A percentile compares a stretch with the other conserved stretches of the same genome.
These are phyloP conservation scores for Pteruthius melanotis DNA, from an alignment of 2,113 vertebrate species.

Conservation along the genomic window DNA sequence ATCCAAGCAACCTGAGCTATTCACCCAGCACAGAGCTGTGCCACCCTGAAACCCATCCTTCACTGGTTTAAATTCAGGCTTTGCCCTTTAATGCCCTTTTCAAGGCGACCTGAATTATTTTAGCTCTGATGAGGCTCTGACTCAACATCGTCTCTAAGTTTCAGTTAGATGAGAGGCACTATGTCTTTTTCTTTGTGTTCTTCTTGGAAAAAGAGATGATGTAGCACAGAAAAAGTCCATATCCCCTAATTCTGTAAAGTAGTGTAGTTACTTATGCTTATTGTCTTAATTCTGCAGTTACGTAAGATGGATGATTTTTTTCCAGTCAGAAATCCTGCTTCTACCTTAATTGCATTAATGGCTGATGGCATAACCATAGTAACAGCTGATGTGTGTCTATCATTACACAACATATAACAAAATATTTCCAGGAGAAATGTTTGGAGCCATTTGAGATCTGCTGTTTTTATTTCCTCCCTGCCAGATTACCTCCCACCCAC, in stretches of 20 bases:
- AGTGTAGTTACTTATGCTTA: not conserved
- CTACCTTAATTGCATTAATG: constrained; percentile 42
- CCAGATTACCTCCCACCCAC: constrained; percentile 78
- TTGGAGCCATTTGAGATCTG: not conserved
- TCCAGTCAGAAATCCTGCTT: constrained; percentile 21
- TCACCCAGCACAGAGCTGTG: not conserved
- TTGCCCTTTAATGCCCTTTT: not conserved
- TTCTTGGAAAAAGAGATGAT: constrained; percentile 10
- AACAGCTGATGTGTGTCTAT: constrained; percentile 18
- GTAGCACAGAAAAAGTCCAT: not conserved
- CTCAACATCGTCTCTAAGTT: not conserved
- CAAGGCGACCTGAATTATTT: not conserved
- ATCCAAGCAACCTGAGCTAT: not conserved
- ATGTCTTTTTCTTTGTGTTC: not conserved
- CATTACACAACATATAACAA: constrained; percentile 2
- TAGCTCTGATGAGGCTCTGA: not conserved
- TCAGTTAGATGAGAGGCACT: not conserved
- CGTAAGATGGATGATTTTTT: constrained; percentile 33
- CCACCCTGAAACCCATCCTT: not conserved
- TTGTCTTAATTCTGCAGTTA: constrained; percentile 32
- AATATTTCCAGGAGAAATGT: not conserved
- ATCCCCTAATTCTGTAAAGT: not conserved
- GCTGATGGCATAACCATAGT: constrained; percentile 41
- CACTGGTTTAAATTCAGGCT: not conserved
- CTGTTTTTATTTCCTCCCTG: not conserved